Evolutionary conservation across 2,797 vertebrate genomes (phyloP).

Genomic region (Lacerta bilineata): DNA sequence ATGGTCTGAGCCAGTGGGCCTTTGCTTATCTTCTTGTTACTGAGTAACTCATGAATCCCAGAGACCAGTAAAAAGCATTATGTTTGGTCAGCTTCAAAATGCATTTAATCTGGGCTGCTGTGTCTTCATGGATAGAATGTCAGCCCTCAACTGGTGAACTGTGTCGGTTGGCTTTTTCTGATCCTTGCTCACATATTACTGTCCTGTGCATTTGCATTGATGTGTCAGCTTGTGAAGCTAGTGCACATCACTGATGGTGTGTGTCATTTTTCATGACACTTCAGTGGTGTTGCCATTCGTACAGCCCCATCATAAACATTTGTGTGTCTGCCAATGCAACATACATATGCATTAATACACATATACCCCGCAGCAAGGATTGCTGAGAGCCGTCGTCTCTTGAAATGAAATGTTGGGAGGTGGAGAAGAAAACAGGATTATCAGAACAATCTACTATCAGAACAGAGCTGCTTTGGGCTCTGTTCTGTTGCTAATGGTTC

Average conservation of each 20-base stretch:
- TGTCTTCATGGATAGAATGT: not conserved
- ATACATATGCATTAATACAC: too few relatives aligned
- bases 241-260: not conserved
- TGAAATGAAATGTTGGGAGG: not conserved
- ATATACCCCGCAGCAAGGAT: not conserved
- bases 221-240: not conserved
- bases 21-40: not conserved
- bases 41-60: not conserved
- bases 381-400: not conserved
- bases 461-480: not conserved
- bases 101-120: not conserved
- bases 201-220: not conserved
- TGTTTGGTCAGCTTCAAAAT: not conserved
- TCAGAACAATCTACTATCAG: not conserved
- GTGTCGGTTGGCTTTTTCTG: not conserved
- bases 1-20: not conserved
- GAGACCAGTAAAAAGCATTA: not conserved
- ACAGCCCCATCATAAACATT: not conserved
- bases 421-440: not conserved
- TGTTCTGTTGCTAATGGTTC: not conserved
- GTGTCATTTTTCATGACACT: not conserved
- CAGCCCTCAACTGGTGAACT: not conserved
- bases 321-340: not conserved
- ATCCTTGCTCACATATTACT: not conserved
- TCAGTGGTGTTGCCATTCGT: not conserved